Percentiles rank a stretch among this genome's conserved stretches.
phyloP scores from a whole-genome alignment of 2,113 vertebrate genomes.

The Pristiophorus japonicus region DNA sequence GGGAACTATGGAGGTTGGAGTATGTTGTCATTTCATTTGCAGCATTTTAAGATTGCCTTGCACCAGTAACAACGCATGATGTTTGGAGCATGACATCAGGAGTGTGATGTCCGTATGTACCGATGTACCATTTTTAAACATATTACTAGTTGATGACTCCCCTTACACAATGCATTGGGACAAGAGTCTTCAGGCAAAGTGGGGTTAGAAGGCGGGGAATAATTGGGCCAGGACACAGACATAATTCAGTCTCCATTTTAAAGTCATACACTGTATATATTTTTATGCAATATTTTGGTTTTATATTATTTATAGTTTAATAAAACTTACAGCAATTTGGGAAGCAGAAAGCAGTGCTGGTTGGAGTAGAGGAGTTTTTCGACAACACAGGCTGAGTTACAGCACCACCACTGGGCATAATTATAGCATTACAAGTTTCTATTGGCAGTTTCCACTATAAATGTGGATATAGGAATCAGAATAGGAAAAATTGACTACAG shows the following conservation, averaged over 20 bases:
- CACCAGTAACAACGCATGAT: neutral
- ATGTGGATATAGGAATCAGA: neutral
- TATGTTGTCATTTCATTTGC: neutral
- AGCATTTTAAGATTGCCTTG: neutral
- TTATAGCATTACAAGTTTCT: neutral
- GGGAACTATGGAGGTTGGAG: neutral
- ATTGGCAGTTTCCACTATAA: neutral
- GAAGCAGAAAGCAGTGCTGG: neutral
- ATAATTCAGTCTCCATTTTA: neutral
- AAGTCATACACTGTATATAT: neutral
- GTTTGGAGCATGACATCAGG: neutral
- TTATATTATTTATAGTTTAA: neutral
- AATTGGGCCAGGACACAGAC: neutral
- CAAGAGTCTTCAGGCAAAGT: neutral
- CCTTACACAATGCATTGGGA: neutral
- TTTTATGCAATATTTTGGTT: neutral
- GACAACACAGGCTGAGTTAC: neutral
- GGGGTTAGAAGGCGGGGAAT: neutral
- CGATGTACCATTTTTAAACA: neutral
- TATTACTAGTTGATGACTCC: neutral
- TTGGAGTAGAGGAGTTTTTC: neutral
- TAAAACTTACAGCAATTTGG: neutral
- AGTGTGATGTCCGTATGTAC: neutral
- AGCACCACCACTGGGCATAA: neutral
- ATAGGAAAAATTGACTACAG: neutral